phyloP scores from a whole-genome alignment of 1,140 invertebrate genomes.

The Spodoptera litura region DNA sequence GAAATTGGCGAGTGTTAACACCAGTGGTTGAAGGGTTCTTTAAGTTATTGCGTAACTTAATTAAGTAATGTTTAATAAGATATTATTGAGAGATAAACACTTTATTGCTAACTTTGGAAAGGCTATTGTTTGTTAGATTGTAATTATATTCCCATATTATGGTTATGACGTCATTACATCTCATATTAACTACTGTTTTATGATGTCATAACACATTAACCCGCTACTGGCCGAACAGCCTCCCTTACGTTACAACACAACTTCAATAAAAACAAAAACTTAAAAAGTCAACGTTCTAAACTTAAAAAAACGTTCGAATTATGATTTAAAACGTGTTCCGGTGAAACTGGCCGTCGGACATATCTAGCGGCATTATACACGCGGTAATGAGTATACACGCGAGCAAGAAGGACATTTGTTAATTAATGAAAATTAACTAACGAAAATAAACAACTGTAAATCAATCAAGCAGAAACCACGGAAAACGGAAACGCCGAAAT shows the following conservation, averaged over 20 bases:
- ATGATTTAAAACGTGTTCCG: conserved; percentile 86
- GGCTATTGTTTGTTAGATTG: no score
- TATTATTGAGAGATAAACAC: no score
- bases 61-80: not conserved
- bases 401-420: conserved; percentile 55
- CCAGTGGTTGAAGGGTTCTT: conserved; percentile 2
- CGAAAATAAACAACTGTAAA: not conserved
- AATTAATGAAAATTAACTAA: not conserved
- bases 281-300: conserved; percentile 84
- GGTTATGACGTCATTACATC: no score
- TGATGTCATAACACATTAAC: conserved; percentile 17
- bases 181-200: conserved; percentile 4
- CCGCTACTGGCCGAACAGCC: conserved; percentile 23
- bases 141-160: no score
- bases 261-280: conserved; percentile 60
- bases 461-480: not conserved
- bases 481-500: conserved; percentile 3
- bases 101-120: no score
- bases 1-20: conserved; percentile 12
- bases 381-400: conserved; percentile 75
- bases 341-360: conserved; percentile 84
- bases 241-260: conserved; percentile 25
- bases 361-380: conserved; percentile 84
- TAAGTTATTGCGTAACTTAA: not conserved
- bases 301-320: conserved; percentile 84